Conservation (phyloP, 1,140 invertebrate species). For the Wasmannia auropunctata region DNA sequence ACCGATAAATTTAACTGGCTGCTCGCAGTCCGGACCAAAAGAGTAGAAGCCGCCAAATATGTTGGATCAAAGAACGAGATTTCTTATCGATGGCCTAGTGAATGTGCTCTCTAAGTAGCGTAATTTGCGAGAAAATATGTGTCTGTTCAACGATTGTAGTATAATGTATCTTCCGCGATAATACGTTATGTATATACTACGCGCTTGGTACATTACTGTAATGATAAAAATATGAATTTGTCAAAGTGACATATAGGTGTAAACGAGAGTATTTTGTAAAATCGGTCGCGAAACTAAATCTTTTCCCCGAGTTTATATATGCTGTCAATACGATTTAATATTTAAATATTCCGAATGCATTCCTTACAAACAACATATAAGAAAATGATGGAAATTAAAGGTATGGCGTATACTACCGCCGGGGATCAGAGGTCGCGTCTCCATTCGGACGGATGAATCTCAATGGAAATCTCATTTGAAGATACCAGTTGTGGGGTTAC, state of each 20-base stretch:
- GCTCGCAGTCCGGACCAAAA: constrained; percentile 14
- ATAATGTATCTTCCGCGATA: background rate
- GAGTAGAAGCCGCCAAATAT: constrained; percentile 28
- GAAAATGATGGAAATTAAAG: background rate
- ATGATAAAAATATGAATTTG: too few species aligned
- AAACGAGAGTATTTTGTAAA: background rate
- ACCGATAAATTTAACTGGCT: constrained; percentile 59
- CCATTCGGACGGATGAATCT: constrained; percentile 4
- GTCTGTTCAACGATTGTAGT: background rate
- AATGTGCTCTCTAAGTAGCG: background rate
- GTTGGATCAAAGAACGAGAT: constrained; percentile 36
- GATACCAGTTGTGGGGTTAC: constrained; percentile 21
- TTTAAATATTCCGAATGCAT: background rate
- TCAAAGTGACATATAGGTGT: background rate
- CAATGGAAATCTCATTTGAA: constrained; percentile 43
- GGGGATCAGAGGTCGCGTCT: background rate
- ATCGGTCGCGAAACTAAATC: background rate
- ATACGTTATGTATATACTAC: background rate
- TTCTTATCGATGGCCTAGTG: constrained; percentile 13
- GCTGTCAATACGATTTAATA: background rate
- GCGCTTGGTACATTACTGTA: too few species aligned
- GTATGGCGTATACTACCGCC: background rate
- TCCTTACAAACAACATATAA: background rate
- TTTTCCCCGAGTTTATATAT: background rate
- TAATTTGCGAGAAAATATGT: constrained; percentile 4